Evolutionary conservation across 2,888 invertebrate genomes (phyloP), one percentile per base, ranked within the genome.

Genomic region (Acanthosoma haemorrhoidale): DNA sequence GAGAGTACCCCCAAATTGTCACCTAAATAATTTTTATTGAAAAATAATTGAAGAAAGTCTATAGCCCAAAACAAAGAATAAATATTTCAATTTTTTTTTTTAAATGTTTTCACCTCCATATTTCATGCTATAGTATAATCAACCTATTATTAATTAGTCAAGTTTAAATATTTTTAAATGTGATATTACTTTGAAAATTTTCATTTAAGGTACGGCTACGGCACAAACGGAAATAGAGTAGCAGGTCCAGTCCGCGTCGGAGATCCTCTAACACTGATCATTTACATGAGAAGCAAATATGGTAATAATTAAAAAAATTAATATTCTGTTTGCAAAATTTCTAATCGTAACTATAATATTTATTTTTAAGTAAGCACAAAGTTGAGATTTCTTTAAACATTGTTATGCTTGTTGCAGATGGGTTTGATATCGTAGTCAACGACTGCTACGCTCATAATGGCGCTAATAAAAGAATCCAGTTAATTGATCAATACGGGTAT

Each of bases 371-470:
- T 16, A 18, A 41, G 11, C 41, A 16, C 3, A 43, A 21, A 43
- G 13, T 43, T 5, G 25, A 13, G 13, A 21, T 21, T 6, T n/a
- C 9, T 9, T n/a, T 25, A 4, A 51, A 0, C 51, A 51, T n/a
- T 1, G 1, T 38, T 43, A 67, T 69, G 70, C n/a, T 71, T 51
- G 73, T 81, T 84, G 72, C 82, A 94, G 94, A 94, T 81, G 95
- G 94, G 64, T 95, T 95, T 78, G 95, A 95, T 79, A 94, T 95
- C 76, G 93, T 94, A 34, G 94, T 95, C 25, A 95, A 94, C 79
- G 94, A 95, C 80, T 95, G 95, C 79, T 93, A 88, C 79, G 95
- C 95, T 0, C 95, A 95, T 80, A 95, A 95, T 80, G 95, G 95
- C 57, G 95, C 92, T 9, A 91, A 91, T 69, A 95, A 95, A 79